phyloP scores from a whole-genome alignment of 2,113 vertebrate species.

The Neolamprologus caudopunctatus region DNA sequence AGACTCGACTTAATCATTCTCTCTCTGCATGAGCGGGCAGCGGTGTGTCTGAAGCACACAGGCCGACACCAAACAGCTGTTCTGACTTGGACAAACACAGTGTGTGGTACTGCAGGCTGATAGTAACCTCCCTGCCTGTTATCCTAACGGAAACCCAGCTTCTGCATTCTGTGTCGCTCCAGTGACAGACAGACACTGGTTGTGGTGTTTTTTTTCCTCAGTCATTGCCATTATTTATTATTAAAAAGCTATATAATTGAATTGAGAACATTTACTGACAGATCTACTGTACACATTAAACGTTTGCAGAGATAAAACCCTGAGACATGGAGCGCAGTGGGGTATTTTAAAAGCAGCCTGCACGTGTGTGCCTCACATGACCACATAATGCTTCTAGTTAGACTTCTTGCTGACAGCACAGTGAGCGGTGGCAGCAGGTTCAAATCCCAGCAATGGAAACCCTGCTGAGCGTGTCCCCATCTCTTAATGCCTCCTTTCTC shows the following conservation, averaged over 20 bases:
- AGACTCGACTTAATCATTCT: not conserved
- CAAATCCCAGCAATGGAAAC: constrained; percentile 22
- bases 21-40: not conserved
- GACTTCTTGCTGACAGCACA: constrained; percentile 44
- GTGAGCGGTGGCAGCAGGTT: constrained; percentile 57
- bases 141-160: not conserved
- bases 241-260: not conserved
- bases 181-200: not conserved
- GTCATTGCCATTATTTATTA: not conserved
- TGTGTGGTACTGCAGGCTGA: not conserved
- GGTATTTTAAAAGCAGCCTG: constrained; percentile 3
- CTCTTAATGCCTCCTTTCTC: constrained; percentile 23
- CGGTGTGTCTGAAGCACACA: not conserved
- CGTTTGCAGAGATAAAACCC: not conserved
- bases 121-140: not conserved
- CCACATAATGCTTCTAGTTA: constrained; percentile 5
- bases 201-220: not conserved
- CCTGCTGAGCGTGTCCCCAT: constrained; percentile 11
- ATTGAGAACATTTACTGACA: not conserved
- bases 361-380: constrained; percentile 12
- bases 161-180: not conserved
- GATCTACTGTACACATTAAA: not conserved
- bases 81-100: not conserved
- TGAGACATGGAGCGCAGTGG: not conserved
- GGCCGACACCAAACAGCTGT: not conserved